Base-by-base conservation (phyloP, 2,797 vertebrate species). In the Babyrousa celebensis region DNA sequence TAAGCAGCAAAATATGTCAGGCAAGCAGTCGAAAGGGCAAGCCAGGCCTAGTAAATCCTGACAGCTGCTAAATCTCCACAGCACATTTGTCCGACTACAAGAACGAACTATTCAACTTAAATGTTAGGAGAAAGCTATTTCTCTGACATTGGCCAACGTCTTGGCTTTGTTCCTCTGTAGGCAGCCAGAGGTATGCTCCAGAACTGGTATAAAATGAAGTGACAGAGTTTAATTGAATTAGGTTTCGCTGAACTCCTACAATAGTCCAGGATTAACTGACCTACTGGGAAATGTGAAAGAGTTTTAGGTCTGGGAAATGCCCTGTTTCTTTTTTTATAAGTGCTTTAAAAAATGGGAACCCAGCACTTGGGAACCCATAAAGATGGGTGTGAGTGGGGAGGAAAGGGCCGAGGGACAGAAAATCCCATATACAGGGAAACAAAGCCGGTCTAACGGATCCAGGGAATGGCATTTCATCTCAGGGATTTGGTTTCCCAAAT, bases 1-100 rank as follows among this genome's bases (percentile, higher is more conserved):
- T 9, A 83, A 91, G 70, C 96, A 95, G 95, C 80, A 62, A 95
- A 96, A 85, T 5, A 1, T 56, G 93, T 93, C 78, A 95, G 90
- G 97, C 63, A 84, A 92, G 82, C 96, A 94, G 75, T 92, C 94
- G 95, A 89, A 97, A 97, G 91, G 43, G 3, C 4, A 96, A 82
- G 80, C 40, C 91, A 94, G 86, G 89, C 96, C 75, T 56, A 97
- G 90, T 95, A 97, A 98, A 98, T 97, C 97, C 96, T 92, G 93
- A 96, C 98, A 98, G 97, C 97, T 98, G 98, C 97, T 97, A 0
- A 88, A 97, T 96, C 25, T 60, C 97, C n/a, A 14, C 63, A 78
- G 52, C 95, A 63, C 92, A 94, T 95, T 95, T 98, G 97, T 93
- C 95, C 94, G 87, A 92, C 94, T 94, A 92, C 88, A 93, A 65